Conservation (phyloP, 2,888 invertebrate species). For the Melieria picta region DNA sequence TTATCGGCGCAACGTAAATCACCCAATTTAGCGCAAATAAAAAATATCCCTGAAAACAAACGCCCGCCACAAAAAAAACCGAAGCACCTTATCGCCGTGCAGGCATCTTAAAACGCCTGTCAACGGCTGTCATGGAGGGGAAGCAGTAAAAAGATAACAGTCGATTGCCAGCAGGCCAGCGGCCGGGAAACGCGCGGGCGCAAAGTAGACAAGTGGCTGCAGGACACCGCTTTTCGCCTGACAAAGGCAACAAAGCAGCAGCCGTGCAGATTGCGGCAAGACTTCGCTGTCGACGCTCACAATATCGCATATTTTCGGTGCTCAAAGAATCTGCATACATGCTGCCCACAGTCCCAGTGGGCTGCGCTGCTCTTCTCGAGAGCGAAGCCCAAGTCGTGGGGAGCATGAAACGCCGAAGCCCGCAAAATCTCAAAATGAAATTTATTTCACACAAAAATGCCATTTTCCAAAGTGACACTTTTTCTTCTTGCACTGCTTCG, state of each 20-base stretch:
- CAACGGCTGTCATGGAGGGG: slow-evolving; percentile 44
- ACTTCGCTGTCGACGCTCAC: neutral
- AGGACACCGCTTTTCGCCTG: neutral
- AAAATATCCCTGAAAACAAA: slow-evolving; percentile 48
- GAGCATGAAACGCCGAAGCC: neutral
- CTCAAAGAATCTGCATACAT: neutral
- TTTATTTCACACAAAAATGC: slow-evolving; percentile 28
- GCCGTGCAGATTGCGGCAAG: neutral
- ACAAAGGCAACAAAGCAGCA: neutral
- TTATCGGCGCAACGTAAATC: slow-evolving; percentile 53
- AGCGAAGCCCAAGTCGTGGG: no score
- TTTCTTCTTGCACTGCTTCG: slow-evolving; percentile 1
- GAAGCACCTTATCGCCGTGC: slow-evolving; percentile 55
- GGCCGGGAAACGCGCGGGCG: neutral
- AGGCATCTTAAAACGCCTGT: slow-evolving; percentile 59
- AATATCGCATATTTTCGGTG: neutral
- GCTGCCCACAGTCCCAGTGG: neutral
- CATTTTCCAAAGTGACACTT: slow-evolving; percentile 19
- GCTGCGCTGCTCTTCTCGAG: no score
- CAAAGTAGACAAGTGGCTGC: neutral
- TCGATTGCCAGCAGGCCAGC: neutral
- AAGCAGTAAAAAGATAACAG: neutral
- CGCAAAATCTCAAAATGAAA: slow-evolving; percentile 11
- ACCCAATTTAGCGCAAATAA: slow-evolving; percentile 59
- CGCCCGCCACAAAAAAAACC: slow-evolving; percentile 33